Conservation (phyloP, 2,888 invertebrate species). For the Philaethria dido region DNA sequence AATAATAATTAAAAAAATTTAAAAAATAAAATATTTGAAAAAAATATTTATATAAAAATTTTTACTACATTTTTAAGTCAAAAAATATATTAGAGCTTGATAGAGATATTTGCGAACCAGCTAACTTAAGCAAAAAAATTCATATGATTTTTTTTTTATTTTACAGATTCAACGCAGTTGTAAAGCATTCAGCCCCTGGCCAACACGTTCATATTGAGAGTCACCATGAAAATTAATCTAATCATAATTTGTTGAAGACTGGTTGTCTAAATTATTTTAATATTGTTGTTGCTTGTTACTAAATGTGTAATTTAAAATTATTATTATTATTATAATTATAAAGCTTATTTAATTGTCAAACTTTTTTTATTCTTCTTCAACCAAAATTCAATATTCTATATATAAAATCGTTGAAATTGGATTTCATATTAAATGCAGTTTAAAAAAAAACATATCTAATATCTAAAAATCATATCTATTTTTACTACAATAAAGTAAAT, state of each 20-base stretch:
- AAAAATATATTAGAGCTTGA: too few relatives aligned
- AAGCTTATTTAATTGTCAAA: conserved; percentile 38
- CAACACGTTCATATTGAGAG: conserved; percentile 70
- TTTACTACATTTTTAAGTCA: too few relatives aligned
- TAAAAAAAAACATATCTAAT: neutral
- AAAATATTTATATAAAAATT: too few relatives aligned
- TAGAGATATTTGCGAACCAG: too few relatives aligned
- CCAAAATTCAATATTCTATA: neutral
- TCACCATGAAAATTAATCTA: conserved; percentile 57
- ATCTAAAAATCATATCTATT: too few relatives aligned
- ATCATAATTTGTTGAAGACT: conserved; percentile 45
- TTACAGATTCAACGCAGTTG: conserved; percentile 83
- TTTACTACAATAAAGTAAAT: too few relatives aligned
- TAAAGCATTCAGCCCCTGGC: conserved; percentile 80
- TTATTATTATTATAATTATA: conserved; percentile 44
- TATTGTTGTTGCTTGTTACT: conserved; percentile 65
- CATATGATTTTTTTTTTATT: too few relatives aligned
- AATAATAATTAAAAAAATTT: too few relatives aligned
- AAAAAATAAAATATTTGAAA: too few relatives aligned
- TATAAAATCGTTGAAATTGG: neutral
- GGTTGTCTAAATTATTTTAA: conserved; percentile 45
- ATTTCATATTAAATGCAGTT: neutral
- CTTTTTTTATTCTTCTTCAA: neutral
- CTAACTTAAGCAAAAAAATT: too few relatives aligned
- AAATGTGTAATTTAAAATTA: conserved; percentile 65